Evolutionary conservation across 2,888 invertebrate genomes (phyloP), one percentile per base, ranked within the genome.

Genomic region (Nomada hirtipes): DNA sequence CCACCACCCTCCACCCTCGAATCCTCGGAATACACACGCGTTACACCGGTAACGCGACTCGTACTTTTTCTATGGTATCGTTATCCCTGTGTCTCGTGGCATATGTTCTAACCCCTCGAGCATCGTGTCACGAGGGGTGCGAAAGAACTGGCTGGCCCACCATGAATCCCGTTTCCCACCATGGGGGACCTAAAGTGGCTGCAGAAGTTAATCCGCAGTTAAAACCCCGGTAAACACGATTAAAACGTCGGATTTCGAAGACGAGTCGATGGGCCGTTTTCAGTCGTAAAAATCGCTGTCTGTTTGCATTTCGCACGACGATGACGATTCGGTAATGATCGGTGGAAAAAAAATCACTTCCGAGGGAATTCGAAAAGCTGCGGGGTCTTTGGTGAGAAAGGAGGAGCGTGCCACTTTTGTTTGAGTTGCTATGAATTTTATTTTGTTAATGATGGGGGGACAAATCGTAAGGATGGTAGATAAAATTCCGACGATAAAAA

Each of bases 141-240:
- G 23, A 69, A 65, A 68, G 67, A 44, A 50, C 50, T 47, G 36
- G 15, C 50, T 47, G 42, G 26, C 44, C 76, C 67, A 61, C 2
- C 75, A 36, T 47, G 53, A 64, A 57, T 75, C 36, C 64, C 53
- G 68, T 82, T 87, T 89, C 90, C 89, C 90, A 90, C 86, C 85
- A 75, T 85, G 70, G 75, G 83, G 79, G 87, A 86, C 82, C 89
- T 89, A 86, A 88, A 92, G 91, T 90, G 91, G 89, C 85, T 86
- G 80, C 87, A 86, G 88, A 88, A 90, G 91, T 91, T 92, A 92
- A 93, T 93, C 92, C 90, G 85, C 74, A 89, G 90, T 88, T 91
- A 92, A 92, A 88, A 83, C 89, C 70, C 87, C 86, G 88, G 92
- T 90, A 93, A 93, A 93, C 92, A 93, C 89, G 92, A 92, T 92